phyloP scores from a whole-genome alignment of 2,888 invertebrate species.

The Hemithea aestivaria region DNA sequence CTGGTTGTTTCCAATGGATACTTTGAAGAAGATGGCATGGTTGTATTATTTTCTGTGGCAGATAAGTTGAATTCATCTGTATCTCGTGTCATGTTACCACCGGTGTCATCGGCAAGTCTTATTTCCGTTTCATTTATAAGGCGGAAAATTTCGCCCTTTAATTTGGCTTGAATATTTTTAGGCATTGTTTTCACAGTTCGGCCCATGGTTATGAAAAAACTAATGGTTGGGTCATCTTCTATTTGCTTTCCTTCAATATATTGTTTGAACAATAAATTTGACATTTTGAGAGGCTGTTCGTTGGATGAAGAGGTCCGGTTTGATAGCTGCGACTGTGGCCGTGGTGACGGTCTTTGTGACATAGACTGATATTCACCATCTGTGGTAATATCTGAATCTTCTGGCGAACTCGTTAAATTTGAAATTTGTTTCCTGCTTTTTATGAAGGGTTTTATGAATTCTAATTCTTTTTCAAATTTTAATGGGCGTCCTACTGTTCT shows the following conservation, averaged over 20 bases:
- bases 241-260: conserved; percentile 22
- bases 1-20: conserved; percentile 10
- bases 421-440: conserved; percentile 22
- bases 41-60: conserved; percentile 17
- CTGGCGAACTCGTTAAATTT: too few species aligned
- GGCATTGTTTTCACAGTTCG: conserved; percentile 19
- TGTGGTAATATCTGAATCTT: conserved; percentile 18
- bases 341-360: conserved; percentile 17
- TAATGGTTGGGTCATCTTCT: conserved; percentile 22
- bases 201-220: conserved; percentile 21
- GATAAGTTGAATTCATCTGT: conserved; percentile 18
- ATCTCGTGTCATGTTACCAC: conserved; percentile 18
- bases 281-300: conserved; percentile 17
- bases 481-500: conserved; percentile 16
- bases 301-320: conserved; percentile 17
- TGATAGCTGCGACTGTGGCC: conserved; percentile 19
- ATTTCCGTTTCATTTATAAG: conserved; percentile 15
- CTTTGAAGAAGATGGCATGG: conserved; percentile 16
- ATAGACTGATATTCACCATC: conserved; percentile 15
- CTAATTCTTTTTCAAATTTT: conserved; percentile 19
- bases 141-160: conserved; percentile 18
- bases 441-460: conserved; percentile 13
- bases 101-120: conserved; percentile 19
- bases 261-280: conserved; percentile 21
- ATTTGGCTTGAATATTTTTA: conserved; percentile 18